A percentile compares a stretch with the other conserved stretches of the same genome.
These are phyloP conservation scores for Drosophila ficusphila DNA, from an alignment of 1,140 invertebrate species.

Conservation along the genomic window DNA sequence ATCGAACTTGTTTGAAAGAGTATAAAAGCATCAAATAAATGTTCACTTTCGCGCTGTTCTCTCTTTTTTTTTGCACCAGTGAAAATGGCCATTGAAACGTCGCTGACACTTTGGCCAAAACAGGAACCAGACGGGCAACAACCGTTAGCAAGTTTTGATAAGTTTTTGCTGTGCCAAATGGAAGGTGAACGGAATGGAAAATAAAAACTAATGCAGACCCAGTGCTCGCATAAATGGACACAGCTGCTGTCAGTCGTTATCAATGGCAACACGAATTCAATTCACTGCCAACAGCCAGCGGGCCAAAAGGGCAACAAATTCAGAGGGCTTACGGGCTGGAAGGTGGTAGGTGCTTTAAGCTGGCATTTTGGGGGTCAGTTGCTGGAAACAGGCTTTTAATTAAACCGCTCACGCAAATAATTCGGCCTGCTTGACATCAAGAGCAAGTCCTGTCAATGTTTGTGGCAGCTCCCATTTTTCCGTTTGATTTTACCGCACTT, in stretches of 20 bases:
- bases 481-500: conserved; percentile 8
- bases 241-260: conserved; percentile 51
- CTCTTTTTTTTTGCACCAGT: conserved; percentile 15
- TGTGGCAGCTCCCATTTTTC: conserved; percentile 11
- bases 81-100: conserved; percentile 44
- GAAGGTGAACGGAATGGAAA: conserved; percentile 63
- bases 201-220: conserved; percentile 71
- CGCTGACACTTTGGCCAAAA: conserved; percentile 37
- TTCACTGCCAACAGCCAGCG: conserved; percentile 20
- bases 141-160: conserved; percentile 44
- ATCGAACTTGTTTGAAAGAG: not conserved
- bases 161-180: conserved; percentile 45
- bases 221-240: conserved; percentile 25
- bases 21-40: conserved; percentile 35
- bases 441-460: conserved; percentile 13
- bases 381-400: conserved; percentile 47
- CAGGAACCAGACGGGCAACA: conserved; percentile 16
- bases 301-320: not conserved
- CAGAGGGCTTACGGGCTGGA: not conserved
- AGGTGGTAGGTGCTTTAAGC: not conserved
- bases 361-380: not conserved
- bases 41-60: not conserved
- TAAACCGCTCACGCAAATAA: conserved; percentile 50
- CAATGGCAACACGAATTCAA: conserved; percentile 27
- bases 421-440: conserved; percentile 31